A percentile compares a stretch with the other conserved stretches of the same genome.
phyloP scores from a whole-genome alignment of 2,888 invertebrate genomes.

The Drosophila lutescens region DNA sequence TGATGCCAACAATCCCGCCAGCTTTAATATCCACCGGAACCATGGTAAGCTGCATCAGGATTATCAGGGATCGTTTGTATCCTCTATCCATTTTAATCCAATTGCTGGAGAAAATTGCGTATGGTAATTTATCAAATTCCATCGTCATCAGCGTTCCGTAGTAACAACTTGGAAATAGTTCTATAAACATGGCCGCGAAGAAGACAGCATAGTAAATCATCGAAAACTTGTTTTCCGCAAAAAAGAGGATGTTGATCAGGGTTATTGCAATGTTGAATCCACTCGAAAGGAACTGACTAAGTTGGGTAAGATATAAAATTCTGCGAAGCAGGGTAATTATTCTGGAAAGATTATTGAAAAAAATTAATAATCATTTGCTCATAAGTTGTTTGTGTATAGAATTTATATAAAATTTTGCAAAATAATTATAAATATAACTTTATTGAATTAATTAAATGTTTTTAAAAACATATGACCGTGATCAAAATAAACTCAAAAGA shows the following conservation, averaged over 20 bases:
- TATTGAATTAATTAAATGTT: no score
- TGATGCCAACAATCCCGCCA: slow-evolving; percentile 39
- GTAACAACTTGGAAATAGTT: slow-evolving; percentile 40
- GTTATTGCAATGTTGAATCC: slow-evolving; percentile 42
- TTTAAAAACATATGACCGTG: no score
- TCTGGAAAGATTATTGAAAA: neutral
- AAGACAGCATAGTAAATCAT: slow-evolving; percentile 25
- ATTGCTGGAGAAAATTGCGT: slow-evolving; percentile 44
- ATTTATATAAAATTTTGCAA: no score
- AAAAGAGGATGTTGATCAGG: slow-evolving; percentile 33
- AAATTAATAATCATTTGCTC: no score
- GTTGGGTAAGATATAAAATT: slow-evolving; percentile 17
- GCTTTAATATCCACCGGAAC: slow-evolving; percentile 32
- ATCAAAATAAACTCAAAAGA: no score
- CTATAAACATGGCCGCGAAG: slow-evolving; percentile 37
- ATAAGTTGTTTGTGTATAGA: no score
- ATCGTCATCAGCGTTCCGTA: slow-evolving; percentile 30
- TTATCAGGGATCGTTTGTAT: slow-evolving; percentile 10
- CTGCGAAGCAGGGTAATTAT: slow-evolving; percentile 17
- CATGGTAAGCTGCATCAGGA: slow-evolving; percentile 35
- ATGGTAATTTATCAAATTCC: slow-evolving; percentile 25
- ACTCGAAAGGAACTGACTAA: slow-evolving; percentile 34
- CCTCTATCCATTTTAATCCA: slow-evolving; percentile 13
- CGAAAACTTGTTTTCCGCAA: slow-evolving; percentile 33
- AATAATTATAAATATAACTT: no score